A percentile compares a stretch with the other conserved stretches of the same genome.
Evolutionary conservation across 1,140 invertebrate genomes (phyloP).

Genomic region (Parapsyche elsis): DNA sequence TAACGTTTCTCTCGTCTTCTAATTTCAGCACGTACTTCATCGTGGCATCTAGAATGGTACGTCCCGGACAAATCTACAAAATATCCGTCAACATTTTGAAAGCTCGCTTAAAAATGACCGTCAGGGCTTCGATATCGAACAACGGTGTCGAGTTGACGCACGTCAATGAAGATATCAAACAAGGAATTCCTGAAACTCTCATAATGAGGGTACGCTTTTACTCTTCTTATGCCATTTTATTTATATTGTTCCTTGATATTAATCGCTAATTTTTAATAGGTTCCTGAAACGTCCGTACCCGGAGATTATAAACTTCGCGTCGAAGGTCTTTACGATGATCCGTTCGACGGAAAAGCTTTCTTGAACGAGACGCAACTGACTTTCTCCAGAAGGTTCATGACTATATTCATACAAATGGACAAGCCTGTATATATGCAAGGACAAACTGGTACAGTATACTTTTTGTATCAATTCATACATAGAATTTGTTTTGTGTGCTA

Average conservation of each 20-base stretch:
- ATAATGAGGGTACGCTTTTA: constrained; percentile 74
- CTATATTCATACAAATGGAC: constrained; percentile 95
- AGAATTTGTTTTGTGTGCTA: constrained; percentile 32
- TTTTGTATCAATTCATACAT: not conserved
- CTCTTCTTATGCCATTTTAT: not conserved
- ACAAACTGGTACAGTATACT: constrained; percentile 76
- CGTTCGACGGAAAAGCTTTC: constrained; percentile 87
- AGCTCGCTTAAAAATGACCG: constrained; percentile 77
- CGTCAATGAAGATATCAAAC: constrained; percentile 80
- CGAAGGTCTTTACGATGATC: constrained; percentile 87
- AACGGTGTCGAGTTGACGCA: constrained; percentile 88
- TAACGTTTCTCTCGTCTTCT: constrained; percentile 42
- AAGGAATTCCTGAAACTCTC: constrained; percentile 83
- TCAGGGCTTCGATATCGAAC: constrained; percentile 84
- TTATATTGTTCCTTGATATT: constrained; percentile 13
- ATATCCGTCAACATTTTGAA: constrained; percentile 83
- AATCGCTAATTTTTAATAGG: constrained; percentile 62
- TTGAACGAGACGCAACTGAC: constrained; percentile 82
- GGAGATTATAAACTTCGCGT: constrained; percentile 89
- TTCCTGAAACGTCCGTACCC: constrained; percentile 82
- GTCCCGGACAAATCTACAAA: constrained; percentile 88
- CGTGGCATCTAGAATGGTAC: constrained; percentile 85
- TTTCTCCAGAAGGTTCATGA: constrained; percentile 89
- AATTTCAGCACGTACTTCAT: constrained; percentile 84
- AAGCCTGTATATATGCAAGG: constrained; percentile 96